Evolutionary conservation across 2,888 invertebrate species (phyloP).

Genomic region (Drosophila macrospina): DNA sequence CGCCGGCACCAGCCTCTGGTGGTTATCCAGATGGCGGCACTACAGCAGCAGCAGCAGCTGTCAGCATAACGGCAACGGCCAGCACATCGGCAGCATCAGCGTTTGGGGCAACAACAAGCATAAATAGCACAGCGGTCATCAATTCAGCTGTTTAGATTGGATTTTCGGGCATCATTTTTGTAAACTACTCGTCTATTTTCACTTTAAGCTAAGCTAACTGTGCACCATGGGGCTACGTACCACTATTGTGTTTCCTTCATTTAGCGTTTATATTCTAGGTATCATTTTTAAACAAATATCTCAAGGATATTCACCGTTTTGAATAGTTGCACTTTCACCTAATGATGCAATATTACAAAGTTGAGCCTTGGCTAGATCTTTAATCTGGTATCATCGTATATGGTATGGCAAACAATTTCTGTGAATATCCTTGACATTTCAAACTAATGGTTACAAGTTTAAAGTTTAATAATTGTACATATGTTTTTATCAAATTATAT

Average conservation of each 20-base stretch:
- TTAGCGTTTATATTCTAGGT: conserved; percentile 53
- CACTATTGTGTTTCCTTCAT: conserved; percentile 63
- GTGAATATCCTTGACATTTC: conserved; percentile 34
- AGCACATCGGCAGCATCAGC: conserved; percentile 75
- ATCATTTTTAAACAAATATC: conserved; percentile 31
- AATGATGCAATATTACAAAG: not conserved
- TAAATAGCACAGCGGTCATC: conserved; percentile 76
- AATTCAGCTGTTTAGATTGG: conserved; percentile 82
- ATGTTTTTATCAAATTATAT: conserved; percentile 57
- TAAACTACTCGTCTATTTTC: conserved; percentile 41
- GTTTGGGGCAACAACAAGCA: conserved; percentile 78
- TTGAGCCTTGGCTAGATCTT: not conserved
- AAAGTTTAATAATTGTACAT: conserved; percentile 68
- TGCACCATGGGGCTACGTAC: conserved; percentile 64
- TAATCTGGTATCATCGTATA: not conserved
- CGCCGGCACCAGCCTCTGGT: conserved; percentile 78
- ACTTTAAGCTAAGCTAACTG: conserved; percentile 42
- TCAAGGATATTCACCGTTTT: conserved; percentile 19
- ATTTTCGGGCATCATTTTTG: conserved; percentile 24
- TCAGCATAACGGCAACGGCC: conserved; percentile 82
- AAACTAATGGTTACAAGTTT: conserved; percentile 54
- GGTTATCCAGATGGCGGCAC: conserved; percentile 71
- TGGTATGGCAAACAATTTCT: not conserved
- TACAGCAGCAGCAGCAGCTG: conserved; percentile 70
- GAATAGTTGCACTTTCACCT: not conserved